These are phyloP conservation scores for Dasypus novemcinctus DNA, from an alignment of 2,113 vertebrate genomes.

Conservation along the genomic window DNA sequence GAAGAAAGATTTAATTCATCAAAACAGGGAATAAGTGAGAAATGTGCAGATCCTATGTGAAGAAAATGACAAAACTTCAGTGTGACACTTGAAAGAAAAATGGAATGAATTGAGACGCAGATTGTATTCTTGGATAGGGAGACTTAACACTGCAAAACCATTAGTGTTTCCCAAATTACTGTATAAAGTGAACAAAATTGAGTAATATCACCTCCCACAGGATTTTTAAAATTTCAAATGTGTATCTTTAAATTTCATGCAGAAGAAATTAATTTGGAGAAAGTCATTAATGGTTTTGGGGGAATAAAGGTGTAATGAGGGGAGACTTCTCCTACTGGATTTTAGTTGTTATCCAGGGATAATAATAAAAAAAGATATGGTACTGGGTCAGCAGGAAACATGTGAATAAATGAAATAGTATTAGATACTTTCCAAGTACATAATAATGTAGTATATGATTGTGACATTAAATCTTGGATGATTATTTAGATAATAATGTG, in stretches of 20 bases:
- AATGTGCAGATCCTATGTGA: accelerated
- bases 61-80: background rate
- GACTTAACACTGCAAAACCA: accelerated
- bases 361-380: background rate
- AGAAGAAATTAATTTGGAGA: background rate
- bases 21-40: background rate
- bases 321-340: background rate
- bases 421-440: background rate
- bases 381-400: accelerated
- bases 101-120: accelerated
- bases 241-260: background rate
- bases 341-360: background rate
- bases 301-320: accelerated
- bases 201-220: too few relatives aligned
- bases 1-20: background rate
- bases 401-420: background rate
- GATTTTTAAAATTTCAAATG: background rate
- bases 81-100: too few relatives aligned
- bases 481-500: background rate
- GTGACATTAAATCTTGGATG: background rate
- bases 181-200: accelerated
- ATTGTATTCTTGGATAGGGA: accelerated
- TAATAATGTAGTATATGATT: accelerated
- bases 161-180: background rate
- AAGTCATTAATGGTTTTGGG: background rate